Conservation (phyloP, 2,797 vertebrate species). For the Eutrigla gurnardus region DNA sequence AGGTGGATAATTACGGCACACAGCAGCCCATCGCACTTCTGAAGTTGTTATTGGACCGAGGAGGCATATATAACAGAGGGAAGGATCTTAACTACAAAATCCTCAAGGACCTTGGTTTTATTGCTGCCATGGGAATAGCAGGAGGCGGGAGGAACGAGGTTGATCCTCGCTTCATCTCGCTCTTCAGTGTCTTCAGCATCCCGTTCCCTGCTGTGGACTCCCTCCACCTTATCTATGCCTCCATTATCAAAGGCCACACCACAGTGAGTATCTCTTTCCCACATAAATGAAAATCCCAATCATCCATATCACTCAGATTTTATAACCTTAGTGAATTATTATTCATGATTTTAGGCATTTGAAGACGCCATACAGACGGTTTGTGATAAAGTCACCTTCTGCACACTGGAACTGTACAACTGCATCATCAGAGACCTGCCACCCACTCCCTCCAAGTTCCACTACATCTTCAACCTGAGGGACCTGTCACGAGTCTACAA, state of each 20-base stretch:
- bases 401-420: slow-evolving; percentile 92
- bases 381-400: slow-evolving; percentile 87
- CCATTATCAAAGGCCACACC: slow-evolving; percentile 93
- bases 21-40: slow-evolving; percentile 96
- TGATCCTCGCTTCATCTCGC: slow-evolving; percentile 92
- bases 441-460: slow-evolving; percentile 97
- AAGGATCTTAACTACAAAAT: slow-evolving; percentile 94
- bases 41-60: slow-evolving; percentile 92
- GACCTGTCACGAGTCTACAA: slow-evolving; percentile 94
- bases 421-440: slow-evolving; percentile 89
- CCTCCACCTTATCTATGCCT: slow-evolving; percentile 90
- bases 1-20: slow-evolving; percentile 97
- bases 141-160: slow-evolving; percentile 96
- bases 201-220: slow-evolving; percentile 91
- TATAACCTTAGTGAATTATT: slow-evolving; percentile 2
- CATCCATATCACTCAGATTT: not conserved
- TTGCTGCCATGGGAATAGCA: slow-evolving; percentile 97
- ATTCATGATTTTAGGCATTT: slow-evolving; percentile 84
- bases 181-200: slow-evolving; percentile 94
- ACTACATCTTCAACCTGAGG: slow-evolving; percentile 97
- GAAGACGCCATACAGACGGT: slow-evolving; percentile 83
- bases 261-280: slow-evolving; percentile 78
- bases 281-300: slow-evolving; percentile 16
- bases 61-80: slow-evolving; percentile 92
- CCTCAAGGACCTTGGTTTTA: slow-evolving; percentile 92